Evolutionary conservation across 2,888 invertebrate species (phyloP), one percentile per base, ranked within the genome.

Genomic region (Tetragonula carbonaria): DNA sequence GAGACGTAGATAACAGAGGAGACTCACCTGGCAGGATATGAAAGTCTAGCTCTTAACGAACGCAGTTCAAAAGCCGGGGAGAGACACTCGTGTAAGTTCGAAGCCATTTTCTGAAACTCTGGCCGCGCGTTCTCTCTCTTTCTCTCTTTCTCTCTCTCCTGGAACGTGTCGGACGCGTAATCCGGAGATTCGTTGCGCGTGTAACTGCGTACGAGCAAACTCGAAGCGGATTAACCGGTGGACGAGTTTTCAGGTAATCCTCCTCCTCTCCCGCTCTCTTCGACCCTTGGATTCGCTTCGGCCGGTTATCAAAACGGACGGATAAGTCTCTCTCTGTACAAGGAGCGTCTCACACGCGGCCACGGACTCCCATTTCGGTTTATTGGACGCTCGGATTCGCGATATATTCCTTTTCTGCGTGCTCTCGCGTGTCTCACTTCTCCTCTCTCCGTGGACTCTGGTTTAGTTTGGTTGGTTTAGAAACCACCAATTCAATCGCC

Each of bases 221-320:
- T 82, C 82, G 75, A 78, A 62, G 84, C 74, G 84, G 84, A 90
- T 90, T 91, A 91, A 84, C 84, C 81, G 84, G 77, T 72, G 75
- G 84, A 77, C 83, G 83, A 87, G 85, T 86, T 86, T 83, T 80
- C 88, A 82, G 80, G 85, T 88, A 88, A 88, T 88, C 89, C 84
- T 85, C 85, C 84, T 85, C 84, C 33, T 33, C 33, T 45, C 45
- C 78, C 45, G 63, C 74, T 78, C 51, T 55, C 18, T 53, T 5
- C 16, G 33, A 18, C n/a, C 72, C n/a, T 71, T 68, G 84, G 84
- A 88, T 85, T 82, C 89, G 79, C 45, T 86, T 87, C 80, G 78
- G 51, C 53, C 80, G 77, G 87, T 86, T 90, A 88, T 88, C 88
- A 73, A 74, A 68, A 76, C 57, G 75, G 68, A 45, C 45, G 82